Percentiles rank a stretch among this genome's conserved stretches.
Evolutionary conservation across 2,797 vertebrate genomes (phyloP).

Genomic region (Ctenopoma kingsleyae): DNA sequence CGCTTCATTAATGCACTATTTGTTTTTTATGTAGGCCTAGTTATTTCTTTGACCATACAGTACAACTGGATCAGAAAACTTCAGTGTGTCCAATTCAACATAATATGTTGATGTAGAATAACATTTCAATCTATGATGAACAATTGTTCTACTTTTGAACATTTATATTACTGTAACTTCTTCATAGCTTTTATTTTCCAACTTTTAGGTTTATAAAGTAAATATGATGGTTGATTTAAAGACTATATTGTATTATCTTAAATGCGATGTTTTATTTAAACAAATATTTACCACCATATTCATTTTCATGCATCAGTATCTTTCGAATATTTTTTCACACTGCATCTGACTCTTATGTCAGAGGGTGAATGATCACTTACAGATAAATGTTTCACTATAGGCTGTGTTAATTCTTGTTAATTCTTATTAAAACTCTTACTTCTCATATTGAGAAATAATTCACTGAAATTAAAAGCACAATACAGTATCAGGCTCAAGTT

Average conservation of each 20-base stretch:
- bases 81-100: no score
- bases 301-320: not conserved
- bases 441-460: constrained; percentile 19
- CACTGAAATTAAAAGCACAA: constrained; percentile 1
- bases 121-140: not conserved
- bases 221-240: constrained; percentile 1
- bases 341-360: not conserved
- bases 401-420: not conserved
- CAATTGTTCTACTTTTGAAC: not conserved
- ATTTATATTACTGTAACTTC: not conserved
- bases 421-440: constrained; percentile 19
- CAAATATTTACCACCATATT: not conserved
- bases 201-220: not conserved
- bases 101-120: not conserved
- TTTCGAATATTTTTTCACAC: not conserved
- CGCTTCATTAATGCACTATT: not conserved
- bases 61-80: no score
- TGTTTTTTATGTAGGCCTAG: not conserved
- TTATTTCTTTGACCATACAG: no score
- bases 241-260: not conserved
- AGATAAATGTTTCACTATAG: not conserved
- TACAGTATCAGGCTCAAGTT: constrained; percentile 12
- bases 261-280: not conserved
- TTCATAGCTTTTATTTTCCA: not conserved
- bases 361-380: not conserved